Evolutionary conservation across 2,888 invertebrate genomes (phyloP).

Genomic region (Ophion ellenae): DNA sequence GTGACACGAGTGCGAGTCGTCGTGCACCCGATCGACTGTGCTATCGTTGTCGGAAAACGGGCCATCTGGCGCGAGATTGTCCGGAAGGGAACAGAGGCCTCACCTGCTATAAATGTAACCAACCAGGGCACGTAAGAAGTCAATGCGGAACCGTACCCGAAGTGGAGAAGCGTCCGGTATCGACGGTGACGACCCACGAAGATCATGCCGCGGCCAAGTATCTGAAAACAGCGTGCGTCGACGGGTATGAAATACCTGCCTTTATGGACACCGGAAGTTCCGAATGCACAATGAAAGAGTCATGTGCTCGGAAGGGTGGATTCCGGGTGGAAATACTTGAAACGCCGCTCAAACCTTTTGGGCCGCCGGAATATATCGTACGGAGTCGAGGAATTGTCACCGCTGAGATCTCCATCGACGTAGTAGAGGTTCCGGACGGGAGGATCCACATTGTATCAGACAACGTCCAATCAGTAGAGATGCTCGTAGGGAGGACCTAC

Average conservation of each 20-base stretch:
- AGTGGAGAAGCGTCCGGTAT: not conserved
- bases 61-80: slow-evolving; percentile 6
- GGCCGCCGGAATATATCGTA: too few species aligned
- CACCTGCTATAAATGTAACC: not conserved
- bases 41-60: slow-evolving; percentile 11
- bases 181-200: not conserved
- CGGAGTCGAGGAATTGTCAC: too few species aligned
- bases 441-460: slow-evolving; percentile 5
- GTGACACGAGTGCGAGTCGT: too few species aligned
- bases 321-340: not conserved
- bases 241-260: not conserved
- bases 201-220: not conserved
- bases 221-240: not conserved
- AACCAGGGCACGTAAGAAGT: not conserved
- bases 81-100: not conserved
- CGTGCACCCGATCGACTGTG: too few species aligned
- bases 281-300: slow-evolving; percentile 36
- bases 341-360: too few species aligned
- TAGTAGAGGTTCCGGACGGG: too few species aligned
- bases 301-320: not conserved
- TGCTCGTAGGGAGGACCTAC: slow-evolving; percentile 20
- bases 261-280: slow-evolving; percentile 31
- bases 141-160: not conserved
- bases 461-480: slow-evolving; percentile 10
- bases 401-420: too few species aligned